A percentile compares a stretch with the other conserved stretches of the same genome.
Evolutionary conservation across 53 echinoderm and acorn worm species (phyloP).

Genomic region (Pentamera pediparva): DNA sequence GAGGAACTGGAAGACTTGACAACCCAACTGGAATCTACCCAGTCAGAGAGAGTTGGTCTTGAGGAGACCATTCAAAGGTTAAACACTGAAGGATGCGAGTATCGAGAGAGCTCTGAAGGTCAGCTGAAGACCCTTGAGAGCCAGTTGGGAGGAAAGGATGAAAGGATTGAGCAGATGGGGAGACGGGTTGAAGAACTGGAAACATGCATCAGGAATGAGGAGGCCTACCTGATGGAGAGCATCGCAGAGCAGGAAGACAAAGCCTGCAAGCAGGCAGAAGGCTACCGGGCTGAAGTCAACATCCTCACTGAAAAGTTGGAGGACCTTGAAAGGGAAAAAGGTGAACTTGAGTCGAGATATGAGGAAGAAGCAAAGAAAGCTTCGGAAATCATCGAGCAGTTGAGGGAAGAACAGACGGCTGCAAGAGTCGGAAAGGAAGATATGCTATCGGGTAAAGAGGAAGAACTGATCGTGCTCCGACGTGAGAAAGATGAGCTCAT

Average conservation of each 20-base stretch:
- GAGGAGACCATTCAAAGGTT: neutral
- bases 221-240: slow-evolving; percentile 36
- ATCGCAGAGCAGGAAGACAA: slow-evolving; percentile 47
- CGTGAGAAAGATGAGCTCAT: slow-evolving; percentile 1
- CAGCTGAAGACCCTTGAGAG: neutral
- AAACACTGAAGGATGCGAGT: slow-evolving; percentile 8
- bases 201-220: slow-evolving; percentile 27
- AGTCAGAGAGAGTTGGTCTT: neutral
- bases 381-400: no score
- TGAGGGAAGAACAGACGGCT: no score
- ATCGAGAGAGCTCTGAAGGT: slow-evolving; percentile 6
- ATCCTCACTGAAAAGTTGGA: neutral
- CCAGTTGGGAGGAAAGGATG: slow-evolving; percentile 1
- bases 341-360: no score
- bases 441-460: neutral
- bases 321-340: neutral
- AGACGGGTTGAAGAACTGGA: slow-evolving; percentile 20
- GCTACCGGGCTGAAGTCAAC: slow-evolving; percentile 8
- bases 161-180: slow-evolving; percentile 9
- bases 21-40: neutral
- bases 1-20: slow-evolving; percentile 6
- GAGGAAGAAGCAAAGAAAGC: no score
- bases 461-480: neutral
- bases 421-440: no score
- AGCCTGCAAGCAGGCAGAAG: slow-evolving; percentile 11